These are phyloP conservation scores for Drosophila sturtevanti DNA, from an alignment of 1,140 invertebrate species.

Conservation along the genomic window DNA sequence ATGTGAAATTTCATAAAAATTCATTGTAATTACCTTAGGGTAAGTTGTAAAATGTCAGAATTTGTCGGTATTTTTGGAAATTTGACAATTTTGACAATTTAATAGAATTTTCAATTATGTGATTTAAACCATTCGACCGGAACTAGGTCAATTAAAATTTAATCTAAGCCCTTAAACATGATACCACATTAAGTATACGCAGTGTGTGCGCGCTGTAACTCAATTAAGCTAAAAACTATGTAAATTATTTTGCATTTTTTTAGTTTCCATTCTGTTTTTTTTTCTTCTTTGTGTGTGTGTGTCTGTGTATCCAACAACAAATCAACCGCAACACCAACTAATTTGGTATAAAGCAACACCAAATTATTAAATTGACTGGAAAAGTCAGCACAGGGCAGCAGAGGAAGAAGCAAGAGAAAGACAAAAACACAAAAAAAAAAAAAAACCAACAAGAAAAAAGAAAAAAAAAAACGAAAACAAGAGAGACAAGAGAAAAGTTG, in stretches of 20 bases:
- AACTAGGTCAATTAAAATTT: slow-evolving; percentile 51
- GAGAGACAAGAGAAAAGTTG: slow-evolving; percentile 32
- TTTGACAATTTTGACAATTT: slow-evolving; percentile 8
- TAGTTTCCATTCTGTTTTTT: background rate
- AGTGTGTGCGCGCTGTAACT: slow-evolving; percentile 37
- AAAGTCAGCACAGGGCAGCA: slow-evolving; percentile 1
- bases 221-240: slow-evolving; percentile 30
- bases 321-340: slow-evolving; percentile 40
- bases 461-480: slow-evolving; percentile 4
- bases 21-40: too few relatives aligned
- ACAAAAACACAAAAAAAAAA: slow-evolving; percentile 13
- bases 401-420: background rate
- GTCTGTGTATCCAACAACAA: slow-evolving; percentile 1
- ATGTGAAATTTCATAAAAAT: too few relatives aligned
- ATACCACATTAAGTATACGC: slow-evolving; percentile 53
- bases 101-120: slow-evolving; percentile 63
- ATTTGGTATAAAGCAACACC: slow-evolving; percentile 36
- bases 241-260: slow-evolving; percentile 32
- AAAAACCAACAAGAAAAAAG: slow-evolving; percentile 17
- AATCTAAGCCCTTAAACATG: slow-evolving; percentile 31
- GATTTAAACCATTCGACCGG: slow-evolving; percentile 41
- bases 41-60: background rate
- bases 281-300: background rate
- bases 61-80: background rate
- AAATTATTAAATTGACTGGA: slow-evolving; percentile 73